Evolutionary conservation across 2,888 invertebrate species (phyloP), one percentile per base, ranked within the genome.

Genomic region (Lamproptera curius): DNA sequence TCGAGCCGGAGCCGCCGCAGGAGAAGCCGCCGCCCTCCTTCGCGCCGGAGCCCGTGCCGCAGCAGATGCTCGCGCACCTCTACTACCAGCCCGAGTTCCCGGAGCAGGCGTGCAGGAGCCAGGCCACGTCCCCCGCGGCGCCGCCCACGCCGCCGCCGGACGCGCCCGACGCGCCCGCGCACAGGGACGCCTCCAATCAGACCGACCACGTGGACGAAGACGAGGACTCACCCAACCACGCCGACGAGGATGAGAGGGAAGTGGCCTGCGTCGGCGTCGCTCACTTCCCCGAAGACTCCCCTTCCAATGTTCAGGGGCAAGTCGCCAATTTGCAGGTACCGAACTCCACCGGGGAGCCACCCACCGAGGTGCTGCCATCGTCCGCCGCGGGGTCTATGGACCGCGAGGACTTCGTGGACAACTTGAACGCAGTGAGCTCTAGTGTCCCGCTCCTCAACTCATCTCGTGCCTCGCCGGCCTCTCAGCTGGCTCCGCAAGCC

Each of bases 121-220:
- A 83, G 53, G 85, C 85, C 2, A 83, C 92, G 14, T 92, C 92
- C 0, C 92, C 93, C 0, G 91, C 90, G 0, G 90, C 91, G 1
- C 86, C 89, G 0, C 79, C 87, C 0, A 82, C 89, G 17, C 80
- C 85, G 15, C 84, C 89, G 11, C 88, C 90, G 49, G 87, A 88
- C 50, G 80, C 80, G 1, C 84, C 90, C 1, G 91, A 91, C 52
- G 83, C 88, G 2, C 91, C 91, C 23, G 94, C 93, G n/a, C 94
- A 85, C 34, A 76, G 91, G 69, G 95, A 95, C 63, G 95, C 95
- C 0, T 94, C 94, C 42, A 95, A 95, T 67, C 95, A 95, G 78
- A 95, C 95, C 0, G 95, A 95, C 63, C 92, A 93, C 14, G 91
- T 93, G 0, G 90, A 91, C 61, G 93, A 92, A 58, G 93, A 93